These are phyloP conservation scores for Castor canadensis DNA, from an alignment of 2,113 vertebrate genomes.

Conservation along the genomic window DNA sequence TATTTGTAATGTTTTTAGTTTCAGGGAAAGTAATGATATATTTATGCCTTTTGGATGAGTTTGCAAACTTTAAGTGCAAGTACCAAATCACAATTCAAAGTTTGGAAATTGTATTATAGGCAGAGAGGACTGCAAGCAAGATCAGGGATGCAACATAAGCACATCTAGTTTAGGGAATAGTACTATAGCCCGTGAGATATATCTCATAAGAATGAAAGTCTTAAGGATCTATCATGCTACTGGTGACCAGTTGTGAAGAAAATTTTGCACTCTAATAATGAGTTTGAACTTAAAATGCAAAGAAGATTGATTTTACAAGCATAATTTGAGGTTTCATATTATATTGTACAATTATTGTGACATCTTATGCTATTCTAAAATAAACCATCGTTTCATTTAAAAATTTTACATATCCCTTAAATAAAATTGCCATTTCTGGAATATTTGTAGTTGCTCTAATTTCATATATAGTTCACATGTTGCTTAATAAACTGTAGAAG, in stretches of 20 bases:
- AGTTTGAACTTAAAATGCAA: neutral
- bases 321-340: neutral
- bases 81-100: neutral
- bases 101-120: neutral
- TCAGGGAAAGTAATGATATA: neutral
- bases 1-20: constrained; percentile 8
- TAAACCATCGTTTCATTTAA: neutral
- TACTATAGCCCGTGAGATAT: neutral
- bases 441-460: neutral
- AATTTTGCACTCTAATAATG: neutral
- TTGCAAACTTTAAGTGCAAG: neutral
- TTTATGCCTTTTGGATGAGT: neutral
- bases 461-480: neutral
- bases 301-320: neutral
- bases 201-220: neutral
- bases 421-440: neutral
- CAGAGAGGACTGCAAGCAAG: neutral
- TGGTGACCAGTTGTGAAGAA: neutral
- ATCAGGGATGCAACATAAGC: neutral
- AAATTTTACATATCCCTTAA: neutral
- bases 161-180: neutral
- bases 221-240: neutral
- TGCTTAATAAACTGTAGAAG: neutral
- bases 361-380: neutral
- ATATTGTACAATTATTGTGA: neutral